Conservation (phyloP, 35 echinoderm and acorn worm species). For the Antedon bifida region DNA sequence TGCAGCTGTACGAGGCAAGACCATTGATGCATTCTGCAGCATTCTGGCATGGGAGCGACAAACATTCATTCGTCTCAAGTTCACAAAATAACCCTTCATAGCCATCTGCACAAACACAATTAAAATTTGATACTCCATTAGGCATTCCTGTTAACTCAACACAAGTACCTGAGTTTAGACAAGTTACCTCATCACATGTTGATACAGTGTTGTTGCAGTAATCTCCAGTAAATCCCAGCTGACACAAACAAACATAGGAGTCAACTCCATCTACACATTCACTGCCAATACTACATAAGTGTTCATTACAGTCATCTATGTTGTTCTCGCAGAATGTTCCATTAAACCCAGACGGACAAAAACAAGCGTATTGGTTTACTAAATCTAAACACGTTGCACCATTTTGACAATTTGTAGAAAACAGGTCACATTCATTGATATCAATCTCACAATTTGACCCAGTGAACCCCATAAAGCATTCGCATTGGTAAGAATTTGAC, state of each 20-base stretch:
- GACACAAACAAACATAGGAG: background rate
- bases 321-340: slow-evolving; percentile 25
- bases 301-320: slow-evolving; percentile 11
- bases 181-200: background rate
- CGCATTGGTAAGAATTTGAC: background rate
- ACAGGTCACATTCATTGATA: slow-evolving; percentile 25
- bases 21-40: background rate
- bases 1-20: background rate
- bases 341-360: slow-evolving; percentile 22
- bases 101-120: slow-evolving; percentile 22
- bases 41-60: slow-evolving; percentile 3
- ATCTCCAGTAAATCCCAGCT: background rate
- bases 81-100: slow-evolving; percentile 27
- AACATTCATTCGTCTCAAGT: slow-evolving; percentile 20
- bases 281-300: slow-evolving; percentile 5
- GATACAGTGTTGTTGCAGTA: background rate
- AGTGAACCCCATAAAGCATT: slow-evolving; percentile 17
- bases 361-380: slow-evolving; percentile 24
- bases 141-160: background rate
- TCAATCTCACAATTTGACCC: slow-evolving; percentile 37
- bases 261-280: slow-evolving; percentile 1
- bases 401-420: slow-evolving; percentile 31
- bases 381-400: slow-evolving; percentile 27
- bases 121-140: background rate
- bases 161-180: background rate